Evolutionary conservation across 2,113 vertebrate genomes (phyloP).

Genomic region (Triplophysa siluroides): DNA sequence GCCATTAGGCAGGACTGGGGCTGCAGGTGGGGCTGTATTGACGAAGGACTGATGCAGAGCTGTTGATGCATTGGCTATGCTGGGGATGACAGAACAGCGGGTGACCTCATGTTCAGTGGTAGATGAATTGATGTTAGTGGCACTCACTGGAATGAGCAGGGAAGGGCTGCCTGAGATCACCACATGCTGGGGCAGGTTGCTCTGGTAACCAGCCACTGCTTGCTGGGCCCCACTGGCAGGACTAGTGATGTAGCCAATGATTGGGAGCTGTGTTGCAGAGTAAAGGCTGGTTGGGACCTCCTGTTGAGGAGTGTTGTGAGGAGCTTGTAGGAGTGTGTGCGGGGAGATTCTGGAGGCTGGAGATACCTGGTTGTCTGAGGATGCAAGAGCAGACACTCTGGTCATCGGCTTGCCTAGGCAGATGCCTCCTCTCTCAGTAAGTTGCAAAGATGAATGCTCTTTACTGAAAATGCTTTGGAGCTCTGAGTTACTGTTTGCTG

Average conservation of each 20-base stretch:
- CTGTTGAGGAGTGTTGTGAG: conserved; percentile 80
- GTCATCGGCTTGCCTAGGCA: conserved; percentile 86
- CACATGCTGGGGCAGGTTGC: conserved; percentile 89
- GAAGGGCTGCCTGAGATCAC: conserved; percentile 93
- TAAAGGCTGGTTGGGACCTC: conserved; percentile 88
- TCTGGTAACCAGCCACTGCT: conserved; percentile 81
- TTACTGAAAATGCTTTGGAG: conserved; percentile 79
- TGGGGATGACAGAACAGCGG: conserved; percentile 81
- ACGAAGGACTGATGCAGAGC: conserved; percentile 93
- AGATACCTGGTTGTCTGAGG: conserved; percentile 78
- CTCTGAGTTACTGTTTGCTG: conserved; percentile 76
- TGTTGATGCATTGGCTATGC: conserved; percentile 81
- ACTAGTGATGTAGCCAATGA: conserved; percentile 91
- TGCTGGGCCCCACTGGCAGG: conserved; percentile 66
- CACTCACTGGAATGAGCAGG: conserved; percentile 88
- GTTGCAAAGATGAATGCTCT: conserved; percentile 80
- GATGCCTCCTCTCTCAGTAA: conserved; percentile 83
- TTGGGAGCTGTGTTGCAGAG: conserved; percentile 86
- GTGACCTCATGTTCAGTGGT: conserved; percentile 77
- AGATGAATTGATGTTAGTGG: conserved; percentile 70
- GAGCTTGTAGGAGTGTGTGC: conserved; percentile 91
- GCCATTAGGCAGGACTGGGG: conserved; percentile 87
- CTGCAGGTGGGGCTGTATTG: conserved; percentile 55
- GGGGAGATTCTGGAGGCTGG: conserved; percentile 76
- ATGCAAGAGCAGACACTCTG: conserved; percentile 72